Evolutionary conservation across 2,888 invertebrate species (phyloP).

Genomic region (Atethmia centrago): DNA sequence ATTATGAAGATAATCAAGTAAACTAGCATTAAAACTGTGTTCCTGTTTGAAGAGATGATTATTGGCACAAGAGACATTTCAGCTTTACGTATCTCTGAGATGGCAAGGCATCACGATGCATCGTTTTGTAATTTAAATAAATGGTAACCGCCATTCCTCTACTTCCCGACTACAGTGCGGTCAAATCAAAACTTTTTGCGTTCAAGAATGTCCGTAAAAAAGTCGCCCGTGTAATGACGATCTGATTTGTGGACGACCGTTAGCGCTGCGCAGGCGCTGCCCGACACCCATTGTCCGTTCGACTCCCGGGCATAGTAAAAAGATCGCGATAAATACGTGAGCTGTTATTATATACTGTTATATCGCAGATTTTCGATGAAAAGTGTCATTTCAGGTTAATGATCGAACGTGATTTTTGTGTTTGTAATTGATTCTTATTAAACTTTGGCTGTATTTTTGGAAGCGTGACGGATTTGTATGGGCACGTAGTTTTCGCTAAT

Average conservation of each 20-base stretch:
- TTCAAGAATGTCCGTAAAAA: constrained; percentile 79
- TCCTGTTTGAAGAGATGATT: neutral
- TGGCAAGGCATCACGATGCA: too few relatives aligned
- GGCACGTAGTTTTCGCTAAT: constrained; percentile 33
- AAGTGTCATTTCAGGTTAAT: constrained; percentile 67
- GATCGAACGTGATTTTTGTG: constrained; percentile 59
- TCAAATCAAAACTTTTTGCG: constrained; percentile 79
- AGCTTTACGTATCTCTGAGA: neutral
- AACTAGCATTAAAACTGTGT: neutral
- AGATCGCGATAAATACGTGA: constrained; percentile 76
- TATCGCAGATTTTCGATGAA: constrained; percentile 50
- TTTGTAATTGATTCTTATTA: constrained; percentile 51
- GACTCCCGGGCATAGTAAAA: constrained; percentile 70
- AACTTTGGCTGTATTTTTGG: neutral
- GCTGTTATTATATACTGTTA: constrained; percentile 67
- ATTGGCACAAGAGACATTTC: neutral
- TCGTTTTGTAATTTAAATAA: neutral
- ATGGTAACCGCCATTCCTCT: constrained; percentile 48
- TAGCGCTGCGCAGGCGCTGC: constrained; percentile 71
- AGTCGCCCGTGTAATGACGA: constrained; percentile 81
- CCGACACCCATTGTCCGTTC: constrained; percentile 78
- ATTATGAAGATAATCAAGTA: neutral
- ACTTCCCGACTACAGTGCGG: constrained; percentile 65
- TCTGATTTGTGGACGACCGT: constrained; percentile 80
- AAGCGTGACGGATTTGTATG: constrained; percentile 32